Evolutionary conservation across 2,113 vertebrate species (phyloP), one percentile per base, ranked within the genome.

Genomic region (Pseudopipra pipra): DNA sequence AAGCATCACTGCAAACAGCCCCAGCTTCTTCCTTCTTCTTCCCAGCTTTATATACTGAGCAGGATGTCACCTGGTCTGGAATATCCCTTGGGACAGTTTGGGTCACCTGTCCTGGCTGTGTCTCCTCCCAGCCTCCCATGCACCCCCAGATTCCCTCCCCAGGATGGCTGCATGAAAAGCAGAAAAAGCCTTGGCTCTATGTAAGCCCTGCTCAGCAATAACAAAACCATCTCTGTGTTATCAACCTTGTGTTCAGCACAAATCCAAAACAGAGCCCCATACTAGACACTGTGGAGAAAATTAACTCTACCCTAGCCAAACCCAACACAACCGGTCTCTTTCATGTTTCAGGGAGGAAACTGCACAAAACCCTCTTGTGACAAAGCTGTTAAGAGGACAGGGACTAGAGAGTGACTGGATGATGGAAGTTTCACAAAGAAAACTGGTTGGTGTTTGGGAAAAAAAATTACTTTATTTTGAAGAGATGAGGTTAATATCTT

Each of bases 101-200:
- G 35, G 33, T 67, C 19, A 39, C 52, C 19, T 89, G 44, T 74
- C 7, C 33, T 37, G 17, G 4, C 18, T 67, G 33, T 24, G 13
- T 59, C 54, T 14, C 7, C 2, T 63, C 33, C 17, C 76, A 58
- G 1, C 11, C 9, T 51, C 28, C 1, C 1, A 9, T 44, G 10
- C 5, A 24, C 7, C 12, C 18, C 12, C 23, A 33, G 10, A 10
- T 10, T 44, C 18, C 19, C 44, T 67, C 6, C 10, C 18, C 37
- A 17, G 7, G 5, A 0, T 8, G 15, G 65, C 28, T 30, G 8
- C 17, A 5, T 5, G 8, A 12, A 72, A 35, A 43, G 25, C 23
- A 33, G 14, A 16, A 31, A 44, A 51, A 6, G 31, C 31, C 33
- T 35, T 27, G 27, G 6, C 27, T 66, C 12, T 33, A 12, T 51